Conservation (phyloP, 2,888 invertebrate genomes). For the Agrilus mali region DNA sequence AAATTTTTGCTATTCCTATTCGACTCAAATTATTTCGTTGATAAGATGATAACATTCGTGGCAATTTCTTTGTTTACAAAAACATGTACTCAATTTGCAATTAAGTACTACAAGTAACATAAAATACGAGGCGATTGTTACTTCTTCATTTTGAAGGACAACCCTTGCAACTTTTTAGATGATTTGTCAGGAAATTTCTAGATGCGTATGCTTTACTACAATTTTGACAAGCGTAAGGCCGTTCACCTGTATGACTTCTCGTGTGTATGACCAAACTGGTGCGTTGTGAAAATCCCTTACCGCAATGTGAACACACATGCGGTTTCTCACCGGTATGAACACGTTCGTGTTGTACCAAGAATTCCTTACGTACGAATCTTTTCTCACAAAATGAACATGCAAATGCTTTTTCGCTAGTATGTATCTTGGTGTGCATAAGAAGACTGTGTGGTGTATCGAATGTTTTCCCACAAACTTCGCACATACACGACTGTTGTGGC, state of each 20-base stretch:
- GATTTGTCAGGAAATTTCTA: constrained; percentile 18
- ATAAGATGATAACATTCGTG: too few relatives aligned
- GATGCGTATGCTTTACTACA: constrained; percentile 22
- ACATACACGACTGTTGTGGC: constrained; percentile 38
- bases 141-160: too few relatives aligned
- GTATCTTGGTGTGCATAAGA: constrained; percentile 31
- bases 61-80: too few relatives aligned
- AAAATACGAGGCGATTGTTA: too few relatives aligned
- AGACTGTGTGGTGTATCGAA: constrained; percentile 40
- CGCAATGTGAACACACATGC: constrained; percentile 28
- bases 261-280: constrained; percentile 26
- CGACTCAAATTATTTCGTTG: too few relatives aligned
- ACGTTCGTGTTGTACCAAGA: constrained; percentile 29
- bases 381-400: constrained; percentile 30
- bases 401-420: constrained; percentile 30
- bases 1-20: too few relatives aligned
- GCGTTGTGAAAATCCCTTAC: constrained; percentile 27
- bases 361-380: constrained; percentile 29
- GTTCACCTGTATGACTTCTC: constrained; percentile 31
- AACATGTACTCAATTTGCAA: too few relatives aligned
- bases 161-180: constrained; percentile 25
- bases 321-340: constrained; percentile 30
- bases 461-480: constrained; percentile 47
- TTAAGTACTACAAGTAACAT: too few relatives aligned
- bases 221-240: constrained; percentile 36